Base-by-base conservation (phyloP, 2,888 invertebrate genomes). In the Dugesia japonica region DNA sequence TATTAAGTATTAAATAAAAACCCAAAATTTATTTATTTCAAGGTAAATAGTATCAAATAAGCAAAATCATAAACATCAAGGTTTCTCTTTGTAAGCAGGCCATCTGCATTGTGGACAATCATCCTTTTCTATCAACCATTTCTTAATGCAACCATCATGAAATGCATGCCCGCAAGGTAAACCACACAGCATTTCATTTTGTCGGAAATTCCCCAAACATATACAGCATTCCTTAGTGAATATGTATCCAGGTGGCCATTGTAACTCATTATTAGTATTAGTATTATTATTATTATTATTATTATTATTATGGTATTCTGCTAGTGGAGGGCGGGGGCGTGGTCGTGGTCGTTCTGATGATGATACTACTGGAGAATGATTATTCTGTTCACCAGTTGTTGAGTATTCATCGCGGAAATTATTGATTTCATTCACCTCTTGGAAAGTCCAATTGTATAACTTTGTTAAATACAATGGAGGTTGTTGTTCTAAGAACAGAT, bases 61-160 rank as follows among this genome's bases (percentile, higher is more conserved):
- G n/a, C n/a, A n/a, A n/a, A n/a, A n/a, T n/a, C n/a, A 38, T 17
- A 38, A 38, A 13, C 38, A 38, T 38, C 9, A 38, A 38, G 38
- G 38, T 38, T 38, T 38, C 38, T 38, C 38, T 78, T 81, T 81
- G 81, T 86, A 86, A 0, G 87, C 84, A n/a, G 87, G 86, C 86
- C 87, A 86, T 9, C 87, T 82, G 80, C 87, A 87, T 15, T 86
- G 83, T 0, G 87, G 87, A 79, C 87, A 87, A 78, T 86, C 85
- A 79, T 87, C 86, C 79, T 87, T 86, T 75, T 86, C 81, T 4
- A 82, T 82, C 17, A 87, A 81, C 87, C 87, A 87, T 17, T 81
- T 80, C 79, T 85, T 81, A 71, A 87, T 86, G 80, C 87, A 87
- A n/a, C 82, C 80, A 78, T 85, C 83, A 79, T 87, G 87, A 80